Conservation (phyloP, 2,888 invertebrate genomes). For the Ectemnius continuus region DNA sequence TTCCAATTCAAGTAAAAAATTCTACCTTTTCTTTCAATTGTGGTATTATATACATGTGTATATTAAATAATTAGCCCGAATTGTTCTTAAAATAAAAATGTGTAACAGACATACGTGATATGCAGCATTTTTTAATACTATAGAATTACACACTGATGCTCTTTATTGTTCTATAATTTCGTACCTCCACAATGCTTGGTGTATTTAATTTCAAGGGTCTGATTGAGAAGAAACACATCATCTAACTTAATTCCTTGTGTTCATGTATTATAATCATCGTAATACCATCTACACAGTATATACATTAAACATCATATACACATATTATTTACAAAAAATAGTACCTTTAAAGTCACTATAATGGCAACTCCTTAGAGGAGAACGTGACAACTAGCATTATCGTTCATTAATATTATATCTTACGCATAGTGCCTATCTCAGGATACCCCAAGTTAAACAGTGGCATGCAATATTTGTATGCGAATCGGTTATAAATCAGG, state of each 20-base stretch:
- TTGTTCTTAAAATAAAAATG: no score
- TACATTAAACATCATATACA: constrained; percentile 60
- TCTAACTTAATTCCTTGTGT: constrained; percentile 12
- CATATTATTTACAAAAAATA: constrained; percentile 61
- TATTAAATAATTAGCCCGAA: no score
- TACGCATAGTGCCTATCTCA: constrained; percentile 50
- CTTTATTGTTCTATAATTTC: no score
- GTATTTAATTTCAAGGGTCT: no score
- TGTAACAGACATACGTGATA: no score
- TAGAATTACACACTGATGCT: no score
- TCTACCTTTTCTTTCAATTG: no score
- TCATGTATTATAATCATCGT: constrained; percentile 57
- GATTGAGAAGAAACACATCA: no score
- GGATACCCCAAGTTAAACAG: constrained; percentile 54
- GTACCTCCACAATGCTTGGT: no score
- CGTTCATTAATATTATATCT: constrained; percentile 36
- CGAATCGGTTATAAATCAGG: constrained; percentile 64
- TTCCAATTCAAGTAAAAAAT: no score
- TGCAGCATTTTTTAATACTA: no score
- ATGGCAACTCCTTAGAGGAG: constrained; percentile 52
- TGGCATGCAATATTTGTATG: constrained; percentile 57
- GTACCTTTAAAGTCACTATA: constrained; percentile 45
- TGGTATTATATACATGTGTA: no score
- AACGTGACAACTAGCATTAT: constrained; percentile 42
- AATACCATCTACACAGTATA: constrained; percentile 59